Conservation (phyloP, 2,113 vertebrate genomes). For the Silurus asotus region DNA sequence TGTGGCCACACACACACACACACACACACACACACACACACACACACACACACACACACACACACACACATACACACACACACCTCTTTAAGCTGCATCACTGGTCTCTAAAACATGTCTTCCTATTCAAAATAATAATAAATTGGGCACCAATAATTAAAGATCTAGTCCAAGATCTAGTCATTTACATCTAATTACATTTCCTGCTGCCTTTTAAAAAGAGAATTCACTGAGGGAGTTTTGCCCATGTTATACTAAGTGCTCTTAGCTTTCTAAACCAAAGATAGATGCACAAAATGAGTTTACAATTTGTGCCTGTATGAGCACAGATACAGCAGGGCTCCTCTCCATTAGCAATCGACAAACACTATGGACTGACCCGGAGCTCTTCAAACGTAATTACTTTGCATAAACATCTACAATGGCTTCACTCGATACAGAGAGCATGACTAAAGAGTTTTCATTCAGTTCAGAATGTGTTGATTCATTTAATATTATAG, state of each 20-base stretch:
- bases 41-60: neutral
- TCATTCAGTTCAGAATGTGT: neutral
- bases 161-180: neutral
- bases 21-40: neutral
- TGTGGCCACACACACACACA: neutral
- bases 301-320: neutral
- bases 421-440: neutral
- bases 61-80: neutral
- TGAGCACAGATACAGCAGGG: neutral
- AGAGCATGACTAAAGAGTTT: neutral
- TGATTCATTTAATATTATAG: neutral
- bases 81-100: neutral
- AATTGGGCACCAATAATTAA: neutral
- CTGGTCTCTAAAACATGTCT: neutral
- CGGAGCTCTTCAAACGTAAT: neutral
- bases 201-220: neutral
- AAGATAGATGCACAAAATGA: neutral
- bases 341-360: neutral
- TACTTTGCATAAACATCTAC: neutral
- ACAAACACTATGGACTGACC: neutral
- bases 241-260: neutral
- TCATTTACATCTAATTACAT: neutral
- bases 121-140: neutral
- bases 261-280: neutral
- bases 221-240: neutral